Conservation (phyloP, 2,888 invertebrate species). For the Ligdia adustata region DNA sequence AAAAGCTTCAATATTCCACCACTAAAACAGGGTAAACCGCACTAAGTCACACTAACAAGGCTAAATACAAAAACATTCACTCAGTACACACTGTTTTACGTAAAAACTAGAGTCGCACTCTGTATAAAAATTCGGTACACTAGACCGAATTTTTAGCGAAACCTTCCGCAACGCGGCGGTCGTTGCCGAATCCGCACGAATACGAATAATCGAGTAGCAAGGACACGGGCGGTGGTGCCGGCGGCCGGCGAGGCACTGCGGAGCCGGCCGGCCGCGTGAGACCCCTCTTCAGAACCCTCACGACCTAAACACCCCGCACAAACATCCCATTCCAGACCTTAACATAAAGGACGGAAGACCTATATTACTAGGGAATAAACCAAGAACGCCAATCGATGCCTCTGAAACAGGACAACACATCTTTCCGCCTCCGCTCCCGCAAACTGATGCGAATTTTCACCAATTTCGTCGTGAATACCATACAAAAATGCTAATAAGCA, state of each 20-base stretch:
- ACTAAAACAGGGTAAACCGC: constrained; percentile 34
- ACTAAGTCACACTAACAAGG: constrained; percentile 31
- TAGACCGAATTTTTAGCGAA: constrained; percentile 46
- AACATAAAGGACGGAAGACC: constrained; percentile 45
- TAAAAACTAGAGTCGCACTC: constrained; percentile 19
- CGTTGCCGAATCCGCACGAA: constrained; percentile 54
- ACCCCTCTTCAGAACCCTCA: constrained; percentile 50
- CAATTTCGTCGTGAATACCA: constrained; percentile 54
- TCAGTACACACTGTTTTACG: constrained; percentile 5
- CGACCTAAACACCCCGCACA: constrained; percentile 63
- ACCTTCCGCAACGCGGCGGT: constrained; percentile 71
- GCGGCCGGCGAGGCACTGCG: constrained; percentile 79
- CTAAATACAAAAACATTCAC: constrained; percentile 41
- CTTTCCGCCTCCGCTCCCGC: constrained; percentile 75
- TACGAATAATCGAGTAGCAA: constrained; percentile 31
- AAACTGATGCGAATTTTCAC: constrained; percentile 62
- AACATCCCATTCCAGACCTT: constrained; percentile 38
- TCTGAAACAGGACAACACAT: constrained; percentile 78
- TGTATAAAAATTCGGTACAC: constrained; percentile 53
- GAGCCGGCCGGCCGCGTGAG: constrained; percentile 71
- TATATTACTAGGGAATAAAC: constrained; percentile 32
- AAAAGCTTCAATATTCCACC: constrained; percentile 43
- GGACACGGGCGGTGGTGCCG: constrained; percentile 63
- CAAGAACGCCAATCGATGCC: constrained; percentile 76
- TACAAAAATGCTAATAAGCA: constrained; percentile 62